A percentile compares a stretch with the other conserved stretches of the same genome.
Evolutionary conservation across 2,113 vertebrate species (phyloP).

Genomic region (Leptocoma aspasia): DNA sequence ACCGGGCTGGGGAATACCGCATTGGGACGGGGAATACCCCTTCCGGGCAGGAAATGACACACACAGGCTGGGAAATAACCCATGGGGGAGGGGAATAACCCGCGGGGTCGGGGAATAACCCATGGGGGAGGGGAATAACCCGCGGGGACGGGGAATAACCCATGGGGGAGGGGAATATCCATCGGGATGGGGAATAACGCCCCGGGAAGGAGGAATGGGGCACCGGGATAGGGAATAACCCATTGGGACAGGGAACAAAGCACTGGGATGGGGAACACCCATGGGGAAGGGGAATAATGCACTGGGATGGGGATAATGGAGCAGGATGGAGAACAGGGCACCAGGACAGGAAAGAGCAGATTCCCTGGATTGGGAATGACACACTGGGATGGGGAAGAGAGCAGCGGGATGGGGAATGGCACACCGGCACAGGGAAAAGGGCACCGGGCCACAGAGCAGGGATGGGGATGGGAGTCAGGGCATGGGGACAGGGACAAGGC

Average conservation of each 20-base stretch:
- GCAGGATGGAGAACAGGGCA: not conserved
- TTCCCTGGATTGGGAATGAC: not conserved
- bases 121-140: not conserved
- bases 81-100: too few species aligned
- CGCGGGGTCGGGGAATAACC: not conserved
- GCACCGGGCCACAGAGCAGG: accelerated
- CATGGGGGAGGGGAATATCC: too few species aligned
- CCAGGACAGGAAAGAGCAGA: not conserved
- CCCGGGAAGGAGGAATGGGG: not conserved
- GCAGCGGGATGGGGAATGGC: not conserved
- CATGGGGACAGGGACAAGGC: not conserved
- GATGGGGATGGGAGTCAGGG: accelerated
- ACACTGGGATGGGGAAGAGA: not conserved
- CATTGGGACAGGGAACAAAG: not conserved
- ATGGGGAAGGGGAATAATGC: not conserved
- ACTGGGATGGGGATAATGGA: not conserved
- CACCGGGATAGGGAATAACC: too few species aligned
- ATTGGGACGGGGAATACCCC: accelerated
- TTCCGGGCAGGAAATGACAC: not conserved
- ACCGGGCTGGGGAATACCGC: not conserved
- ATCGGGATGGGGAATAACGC: too few species aligned
- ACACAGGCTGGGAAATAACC: not conserved
- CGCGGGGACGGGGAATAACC: accelerated
- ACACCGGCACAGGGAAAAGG: accelerated
- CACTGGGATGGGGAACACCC: not conserved